These are phyloP conservation scores for Bothrops jararaca DNA, from an alignment of 2,113 vertebrate genomes.

Conservation along the genomic window DNA sequence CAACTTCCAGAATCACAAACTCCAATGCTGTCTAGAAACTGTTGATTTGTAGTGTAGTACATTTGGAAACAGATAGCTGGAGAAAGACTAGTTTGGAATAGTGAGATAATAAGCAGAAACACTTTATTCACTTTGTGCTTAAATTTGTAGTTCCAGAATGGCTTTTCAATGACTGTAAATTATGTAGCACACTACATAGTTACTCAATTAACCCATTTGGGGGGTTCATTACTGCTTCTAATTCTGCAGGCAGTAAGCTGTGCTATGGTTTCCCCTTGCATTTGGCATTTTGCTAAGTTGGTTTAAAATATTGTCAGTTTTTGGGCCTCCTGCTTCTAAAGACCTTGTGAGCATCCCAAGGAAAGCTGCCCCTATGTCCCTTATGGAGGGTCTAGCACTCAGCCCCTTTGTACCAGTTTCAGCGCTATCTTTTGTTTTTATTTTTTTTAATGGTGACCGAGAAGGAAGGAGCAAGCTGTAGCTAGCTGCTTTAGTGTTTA, in stretches of 20 bases:
- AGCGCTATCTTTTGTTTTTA: not conserved
- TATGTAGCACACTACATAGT: not conserved
- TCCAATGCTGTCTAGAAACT: not conserved
- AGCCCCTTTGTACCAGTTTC: not conserved
- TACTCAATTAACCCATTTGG: not conserved
- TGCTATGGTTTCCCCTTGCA: not conserved
- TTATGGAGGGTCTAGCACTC: not conserved
- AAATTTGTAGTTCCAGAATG: not conserved
- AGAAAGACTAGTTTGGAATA: not conserved
- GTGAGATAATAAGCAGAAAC: not conserved
- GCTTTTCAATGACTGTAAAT: not conserved
- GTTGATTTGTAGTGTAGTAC: not conserved
- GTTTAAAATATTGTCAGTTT: not conserved
- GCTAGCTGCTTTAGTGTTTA: not conserved
- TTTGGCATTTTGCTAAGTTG: not conserved
- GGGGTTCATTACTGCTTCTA: not conserved
- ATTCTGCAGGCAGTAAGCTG: not conserved
- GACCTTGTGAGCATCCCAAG: not conserved
- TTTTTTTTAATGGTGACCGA: not conserved
- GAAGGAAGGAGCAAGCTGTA: not conserved
- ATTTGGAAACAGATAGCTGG: not conserved
- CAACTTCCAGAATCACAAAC: not conserved
- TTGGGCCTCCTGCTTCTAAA: not conserved
- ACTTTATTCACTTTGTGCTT: not conserved
- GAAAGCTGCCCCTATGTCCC: not conserved